Evolutionary conservation across 2,888 invertebrate genomes (phyloP).

Genomic region (Limulus polyphemus): DNA sequence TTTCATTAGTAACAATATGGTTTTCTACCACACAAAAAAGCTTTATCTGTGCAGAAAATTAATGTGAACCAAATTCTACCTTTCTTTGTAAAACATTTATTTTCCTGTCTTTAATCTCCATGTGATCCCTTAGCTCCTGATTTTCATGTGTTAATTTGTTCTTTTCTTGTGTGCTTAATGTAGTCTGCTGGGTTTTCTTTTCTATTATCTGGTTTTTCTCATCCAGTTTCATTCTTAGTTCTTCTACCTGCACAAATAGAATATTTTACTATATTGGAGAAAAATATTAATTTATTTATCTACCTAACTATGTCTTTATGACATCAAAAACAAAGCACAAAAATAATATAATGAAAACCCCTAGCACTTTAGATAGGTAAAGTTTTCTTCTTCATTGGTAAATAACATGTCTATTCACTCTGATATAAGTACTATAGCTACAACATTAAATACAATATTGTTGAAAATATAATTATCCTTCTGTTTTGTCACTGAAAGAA

Average conservation of each 20-base stretch:
- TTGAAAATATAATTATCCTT: no score
- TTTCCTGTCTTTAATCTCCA: constrained; percentile 93
- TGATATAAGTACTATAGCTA: no score
- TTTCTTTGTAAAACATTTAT: constrained; percentile 92
- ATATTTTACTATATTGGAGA: not conserved
- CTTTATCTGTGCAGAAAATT: no score
- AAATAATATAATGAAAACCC: no score
- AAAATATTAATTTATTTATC: not conserved
- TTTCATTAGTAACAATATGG: not conserved
- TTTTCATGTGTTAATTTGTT: constrained; percentile 66
- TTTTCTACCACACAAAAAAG: not conserved
- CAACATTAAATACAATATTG: no score
- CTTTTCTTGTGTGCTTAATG: constrained; percentile 63
- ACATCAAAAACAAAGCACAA: not conserved
- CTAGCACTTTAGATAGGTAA: no score
- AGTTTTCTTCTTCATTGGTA: no score
- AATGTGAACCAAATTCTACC: constrained; percentile 44
- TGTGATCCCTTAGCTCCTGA: constrained; percentile 84
- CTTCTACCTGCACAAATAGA: constrained; percentile 56
- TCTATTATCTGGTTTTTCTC: constrained; percentile 92
- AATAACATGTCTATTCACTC: no score
- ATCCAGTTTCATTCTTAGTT: constrained; percentile 76
- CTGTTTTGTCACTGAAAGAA: no score
- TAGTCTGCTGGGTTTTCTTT: constrained; percentile 79
- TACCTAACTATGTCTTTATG: no score